Percentiles rank a stretch among this genome's conserved stretches.
These are phyloP conservation scores for Sciurus vulgaris DNA, from an alignment of 2,797 vertebrate species.

Conservation along the genomic window DNA sequence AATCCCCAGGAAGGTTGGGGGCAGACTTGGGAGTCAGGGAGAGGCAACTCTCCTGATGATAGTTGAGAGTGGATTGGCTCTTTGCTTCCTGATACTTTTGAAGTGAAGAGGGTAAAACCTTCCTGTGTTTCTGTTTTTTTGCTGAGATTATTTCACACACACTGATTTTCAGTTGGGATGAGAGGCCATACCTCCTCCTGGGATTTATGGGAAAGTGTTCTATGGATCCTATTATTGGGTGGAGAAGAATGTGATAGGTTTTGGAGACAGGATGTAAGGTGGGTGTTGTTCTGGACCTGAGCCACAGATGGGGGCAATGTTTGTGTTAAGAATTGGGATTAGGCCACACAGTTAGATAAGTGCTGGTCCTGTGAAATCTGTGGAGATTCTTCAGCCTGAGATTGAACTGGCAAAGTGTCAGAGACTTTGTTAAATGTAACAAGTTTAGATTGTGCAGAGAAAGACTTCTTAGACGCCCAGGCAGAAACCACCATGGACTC, in stretches of 20 bases:
- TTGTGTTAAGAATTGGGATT: neutral
- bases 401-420: neutral
- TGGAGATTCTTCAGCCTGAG: neutral
- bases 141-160: neutral
- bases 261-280: neutral
- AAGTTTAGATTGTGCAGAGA: neutral
- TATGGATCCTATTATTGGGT: neutral
- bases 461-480: neutral
- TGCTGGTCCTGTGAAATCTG: neutral
- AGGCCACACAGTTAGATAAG: neutral
- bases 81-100: neutral
- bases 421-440: neutral
- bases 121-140: neutral
- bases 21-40: neutral
- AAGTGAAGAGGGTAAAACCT: neutral
- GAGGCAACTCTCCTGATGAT: neutral
- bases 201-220: fast-evolving
- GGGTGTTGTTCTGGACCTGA: neutral
- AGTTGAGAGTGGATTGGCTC: neutral
- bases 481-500: neutral
- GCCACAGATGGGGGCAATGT: neutral
- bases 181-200: neutral
- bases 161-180: neutral
- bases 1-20: neutral
- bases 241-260: neutral